phyloP scores from a whole-genome alignment of 2,797 vertebrate genomes.

The Jordanella pulchra region DNA sequence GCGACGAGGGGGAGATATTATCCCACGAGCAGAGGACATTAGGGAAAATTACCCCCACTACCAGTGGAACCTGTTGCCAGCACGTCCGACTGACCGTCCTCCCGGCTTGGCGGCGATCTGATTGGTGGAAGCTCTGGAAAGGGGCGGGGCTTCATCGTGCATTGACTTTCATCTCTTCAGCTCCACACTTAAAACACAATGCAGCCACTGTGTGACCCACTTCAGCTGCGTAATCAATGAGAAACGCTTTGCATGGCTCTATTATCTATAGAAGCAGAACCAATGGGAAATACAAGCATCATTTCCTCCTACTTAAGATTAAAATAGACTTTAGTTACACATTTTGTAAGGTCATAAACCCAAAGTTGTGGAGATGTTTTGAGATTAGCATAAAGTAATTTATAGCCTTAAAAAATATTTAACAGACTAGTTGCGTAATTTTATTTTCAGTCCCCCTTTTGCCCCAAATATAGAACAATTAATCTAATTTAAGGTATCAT shows the following conservation, averaged over 20 bases:
- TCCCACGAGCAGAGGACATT: constrained; percentile 47
- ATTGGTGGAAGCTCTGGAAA: constrained; percentile 60
- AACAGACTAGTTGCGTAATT: too few species aligned
- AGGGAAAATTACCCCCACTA: constrained; percentile 37
- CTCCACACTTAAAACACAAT: not conserved
- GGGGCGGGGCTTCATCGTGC: constrained; percentile 50
- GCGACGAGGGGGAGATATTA: constrained; percentile 35
- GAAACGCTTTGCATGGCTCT: constrained; percentile 14
- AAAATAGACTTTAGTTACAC: not conserved
- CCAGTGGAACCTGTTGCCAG: constrained; percentile 80
- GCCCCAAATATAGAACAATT: not conserved
- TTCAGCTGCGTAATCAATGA: constrained; percentile 1
- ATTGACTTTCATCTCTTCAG: constrained; percentile 18
- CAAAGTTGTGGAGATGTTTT: not conserved
- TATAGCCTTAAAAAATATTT: too few species aligned
- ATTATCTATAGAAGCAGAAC: not conserved
- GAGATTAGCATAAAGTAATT: not conserved
- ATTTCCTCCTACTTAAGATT: not conserved
- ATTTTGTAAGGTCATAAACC: not conserved
- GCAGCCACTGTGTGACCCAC: constrained; percentile 10
- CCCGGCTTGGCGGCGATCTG: constrained; percentile 57
- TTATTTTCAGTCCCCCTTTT: not conserved
- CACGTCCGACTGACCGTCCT: constrained; percentile 43
- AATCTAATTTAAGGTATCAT: not conserved
- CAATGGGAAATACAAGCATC: not conserved